Percentiles rank a stretch among this genome's conserved stretches.
Evolutionary conservation across 2,113 vertebrate genomes (phyloP).

Genomic region (Saguinus midas): DNA sequence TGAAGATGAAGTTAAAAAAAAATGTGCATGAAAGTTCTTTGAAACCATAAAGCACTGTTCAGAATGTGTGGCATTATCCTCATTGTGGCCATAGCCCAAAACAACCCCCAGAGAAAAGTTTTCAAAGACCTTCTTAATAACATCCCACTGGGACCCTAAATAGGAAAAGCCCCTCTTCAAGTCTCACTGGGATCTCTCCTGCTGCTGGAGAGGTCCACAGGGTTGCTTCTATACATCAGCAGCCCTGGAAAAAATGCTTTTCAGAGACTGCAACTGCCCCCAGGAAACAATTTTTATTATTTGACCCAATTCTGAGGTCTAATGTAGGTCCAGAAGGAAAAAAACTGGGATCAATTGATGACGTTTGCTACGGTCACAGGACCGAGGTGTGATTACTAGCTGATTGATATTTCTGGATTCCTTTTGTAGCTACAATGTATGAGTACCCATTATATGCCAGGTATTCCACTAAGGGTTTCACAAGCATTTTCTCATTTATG

Average conservation of each 20-base stretch:
- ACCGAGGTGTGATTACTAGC: not conserved
- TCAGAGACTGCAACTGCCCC: not conserved
- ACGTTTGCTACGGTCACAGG: not conserved
- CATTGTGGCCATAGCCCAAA: constrained; percentile 62
- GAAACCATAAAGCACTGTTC: constrained; percentile 62
- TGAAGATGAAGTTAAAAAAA: constrained; percentile 74
- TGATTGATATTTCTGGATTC: not conserved
- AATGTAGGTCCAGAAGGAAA: constrained; percentile 11
- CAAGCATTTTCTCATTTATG: not conserved
- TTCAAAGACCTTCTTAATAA: constrained; percentile 69
- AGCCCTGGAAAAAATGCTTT: constrained; percentile 27
- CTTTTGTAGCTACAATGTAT: not conserved
- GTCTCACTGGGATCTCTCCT: constrained; percentile 56
- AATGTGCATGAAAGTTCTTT: constrained; percentile 68
- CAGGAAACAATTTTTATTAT: not conserved
- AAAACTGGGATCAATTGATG: not conserved
- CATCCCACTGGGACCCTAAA: constrained; percentile 65
- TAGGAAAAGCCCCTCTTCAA: constrained; percentile 64
- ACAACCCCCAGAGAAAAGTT: constrained; percentile 65
- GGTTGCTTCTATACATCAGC: constrained; percentile 43
- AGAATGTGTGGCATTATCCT: constrained; percentile 63
- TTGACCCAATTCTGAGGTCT: constrained; percentile 44
- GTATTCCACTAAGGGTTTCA: not conserved
- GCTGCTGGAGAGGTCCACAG: constrained; percentile 41
- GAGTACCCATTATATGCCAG: not conserved